A percentile compares a stretch with the other conserved stretches of the same genome.
Conservation (phyloP, 2,888 invertebrate species). For the Pasiphila rectangulata region DNA sequence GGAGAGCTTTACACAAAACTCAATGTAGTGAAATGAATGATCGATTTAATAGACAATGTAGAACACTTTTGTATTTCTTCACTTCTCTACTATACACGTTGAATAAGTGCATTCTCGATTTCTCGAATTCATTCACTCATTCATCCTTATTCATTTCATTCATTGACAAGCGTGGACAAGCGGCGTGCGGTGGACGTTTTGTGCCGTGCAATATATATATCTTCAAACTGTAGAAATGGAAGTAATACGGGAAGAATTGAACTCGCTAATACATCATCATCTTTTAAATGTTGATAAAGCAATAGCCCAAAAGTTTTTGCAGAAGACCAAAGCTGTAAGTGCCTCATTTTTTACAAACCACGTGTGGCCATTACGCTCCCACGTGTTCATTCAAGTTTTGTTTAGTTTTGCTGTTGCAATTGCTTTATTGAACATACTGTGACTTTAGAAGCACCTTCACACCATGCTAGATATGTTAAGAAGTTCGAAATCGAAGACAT, state of each 20-base stretch:
- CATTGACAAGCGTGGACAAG: slow-evolving; percentile 25
- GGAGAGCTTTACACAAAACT: too few species aligned
- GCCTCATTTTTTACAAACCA: slow-evolving; percentile 45
- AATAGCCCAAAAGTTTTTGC: slow-evolving; percentile 84
- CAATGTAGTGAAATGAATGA: neutral
- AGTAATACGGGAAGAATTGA: slow-evolving; percentile 53
- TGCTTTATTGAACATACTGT: too few species aligned
- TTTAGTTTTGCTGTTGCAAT: too few species aligned
- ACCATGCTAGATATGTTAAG: too few species aligned
- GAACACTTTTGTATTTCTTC: neutral
- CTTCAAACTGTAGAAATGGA: slow-evolving; percentile 49
- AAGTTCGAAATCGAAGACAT: too few species aligned
- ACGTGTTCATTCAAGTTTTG: slow-evolving; percentile 49
- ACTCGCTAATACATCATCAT: slow-evolving; percentile 84
- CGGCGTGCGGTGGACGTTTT: slow-evolving; percentile 1
- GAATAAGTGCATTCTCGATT: neutral
- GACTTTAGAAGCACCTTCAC: too few species aligned
- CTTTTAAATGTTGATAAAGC: slow-evolving; percentile 83
- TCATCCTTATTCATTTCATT: too few species aligned
- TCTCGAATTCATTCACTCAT: slow-evolving; percentile 3
- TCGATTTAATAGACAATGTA: neutral
- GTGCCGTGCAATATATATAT: slow-evolving; percentile 6
- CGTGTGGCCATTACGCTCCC: slow-evolving; percentile 54
- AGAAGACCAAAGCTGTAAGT: slow-evolving; percentile 89
- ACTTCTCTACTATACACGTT: neutral